These are phyloP conservation scores for Poeciliopsis retropinna DNA, from an alignment of 2,113 vertebrate species.

Conservation along the genomic window DNA sequence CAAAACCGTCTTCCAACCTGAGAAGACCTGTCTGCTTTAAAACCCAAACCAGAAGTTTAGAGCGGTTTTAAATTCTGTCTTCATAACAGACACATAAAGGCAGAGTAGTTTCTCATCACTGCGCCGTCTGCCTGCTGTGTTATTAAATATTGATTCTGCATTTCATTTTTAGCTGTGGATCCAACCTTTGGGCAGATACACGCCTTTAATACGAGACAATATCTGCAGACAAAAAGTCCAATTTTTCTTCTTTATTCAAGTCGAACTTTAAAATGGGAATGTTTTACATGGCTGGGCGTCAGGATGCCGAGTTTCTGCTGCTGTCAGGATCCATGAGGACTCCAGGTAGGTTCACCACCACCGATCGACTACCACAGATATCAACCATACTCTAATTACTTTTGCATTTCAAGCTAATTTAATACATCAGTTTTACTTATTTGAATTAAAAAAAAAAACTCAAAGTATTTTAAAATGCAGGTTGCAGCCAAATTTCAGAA, in stretches of 20 bases:
- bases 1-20: not conserved
- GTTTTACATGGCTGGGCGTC: not conserved
- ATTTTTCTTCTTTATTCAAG: conserved; percentile 15
- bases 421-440: not conserved
- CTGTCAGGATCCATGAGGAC: not conserved
- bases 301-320: conserved; percentile 3
- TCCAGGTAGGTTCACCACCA: conserved; percentile 46
- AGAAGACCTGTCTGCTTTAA: conserved; percentile 12
- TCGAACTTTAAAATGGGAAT: conserved; percentile 14
- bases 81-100: conserved; percentile 35
- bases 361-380: not conserved
- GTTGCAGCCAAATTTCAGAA: too few relatives aligned
- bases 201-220: conserved; percentile 46
- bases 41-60: not conserved
- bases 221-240: conserved; percentile 28
- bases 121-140: conserved; percentile 42
- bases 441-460: not conserved
- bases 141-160: conserved; percentile 77
- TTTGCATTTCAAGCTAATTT: not conserved
- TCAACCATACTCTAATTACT: not conserved
- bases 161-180: conserved; percentile 51
- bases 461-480: not conserved
- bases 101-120: conserved; percentile 38
- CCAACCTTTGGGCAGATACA: conserved; percentile 45
- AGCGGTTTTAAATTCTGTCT: conserved; percentile 16